Percentiles rank a stretch among this genome's conserved stretches.
phyloP scores from a whole-genome alignment of 2,113 vertebrate species.

The Coptodon rendalli region DNA sequence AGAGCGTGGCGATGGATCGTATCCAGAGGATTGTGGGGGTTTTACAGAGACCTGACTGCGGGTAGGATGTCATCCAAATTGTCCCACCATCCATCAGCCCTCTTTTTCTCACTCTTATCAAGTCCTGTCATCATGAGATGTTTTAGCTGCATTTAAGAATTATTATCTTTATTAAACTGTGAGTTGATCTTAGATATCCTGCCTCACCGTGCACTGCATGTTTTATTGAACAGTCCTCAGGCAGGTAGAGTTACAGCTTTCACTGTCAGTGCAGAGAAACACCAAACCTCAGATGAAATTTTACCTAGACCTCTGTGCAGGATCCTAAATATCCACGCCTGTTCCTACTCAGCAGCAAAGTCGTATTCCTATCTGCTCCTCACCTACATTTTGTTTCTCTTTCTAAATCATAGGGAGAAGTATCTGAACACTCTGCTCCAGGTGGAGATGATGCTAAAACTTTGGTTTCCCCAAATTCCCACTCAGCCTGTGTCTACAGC shows the following conservation, averaged over 20 bases:
- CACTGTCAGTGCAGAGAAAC: background rate
- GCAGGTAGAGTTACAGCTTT: slow-evolving; percentile 19
- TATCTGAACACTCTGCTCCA: slow-evolving; percentile 85
- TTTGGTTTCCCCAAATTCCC: slow-evolving; percentile 85
- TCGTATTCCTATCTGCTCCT: background rate
- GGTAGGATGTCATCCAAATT: slow-evolving; percentile 68
- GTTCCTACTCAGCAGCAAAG: background rate
- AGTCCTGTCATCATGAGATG: background rate
- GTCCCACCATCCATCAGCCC: background rate
- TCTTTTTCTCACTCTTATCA: background rate
- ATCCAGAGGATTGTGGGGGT: slow-evolving; percentile 90
- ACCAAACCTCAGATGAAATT: background rate
- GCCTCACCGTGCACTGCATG: background rate
- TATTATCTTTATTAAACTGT: background rate
- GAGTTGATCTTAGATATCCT: background rate
- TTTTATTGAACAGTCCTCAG: slow-evolving; percentile 20
- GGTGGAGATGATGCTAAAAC: slow-evolving; percentile 87
- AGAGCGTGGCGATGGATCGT: slow-evolving; percentile 92
- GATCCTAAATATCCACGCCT: background rate
- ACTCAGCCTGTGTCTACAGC: slow-evolving; percentile 10
- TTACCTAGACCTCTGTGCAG: background rate
- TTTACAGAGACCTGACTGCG: slow-evolving; percentile 84
- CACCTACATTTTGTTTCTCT: background rate
- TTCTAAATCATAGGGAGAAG: slow-evolving; percentile 69
- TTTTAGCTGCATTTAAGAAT: background rate